A percentile compares a stretch with the other conserved stretches of the same genome.
Evolutionary conservation across 2,797 vertebrate genomes (phyloP).

Genomic region (Furcifer pardalis): DNA sequence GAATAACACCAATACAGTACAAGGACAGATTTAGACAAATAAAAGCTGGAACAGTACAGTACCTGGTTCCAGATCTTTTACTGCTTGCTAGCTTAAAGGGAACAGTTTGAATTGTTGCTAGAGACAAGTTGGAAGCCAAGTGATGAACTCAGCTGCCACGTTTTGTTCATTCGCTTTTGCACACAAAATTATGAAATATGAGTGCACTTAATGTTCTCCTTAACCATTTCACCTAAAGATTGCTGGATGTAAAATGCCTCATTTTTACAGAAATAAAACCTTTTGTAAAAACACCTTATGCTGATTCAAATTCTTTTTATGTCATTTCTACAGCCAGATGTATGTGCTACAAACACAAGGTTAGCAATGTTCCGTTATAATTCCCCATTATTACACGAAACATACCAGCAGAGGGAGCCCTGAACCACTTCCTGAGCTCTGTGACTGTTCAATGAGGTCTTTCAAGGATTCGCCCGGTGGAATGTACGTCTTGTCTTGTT

Average conservation of each 20-base stretch:
- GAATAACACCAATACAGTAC: not conserved
- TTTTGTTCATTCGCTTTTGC: not conserved
- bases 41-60: not conserved
- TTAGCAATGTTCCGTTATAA: not conserved
- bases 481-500: constrained; percentile 92
- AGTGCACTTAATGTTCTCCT: not conserved
- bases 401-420: constrained; percentile 98
- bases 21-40: not conserved
- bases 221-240: not conserved
- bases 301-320: not conserved
- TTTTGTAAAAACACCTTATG: not conserved
- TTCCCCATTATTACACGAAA: constrained; percentile 23
- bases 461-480: constrained; percentile 90
- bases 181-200: not conserved
- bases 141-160: not conserved
- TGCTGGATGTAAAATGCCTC: not conserved
- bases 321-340: not conserved
- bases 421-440: constrained; percentile 96
- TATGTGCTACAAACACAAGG: not conserved
- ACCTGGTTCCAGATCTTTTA: not conserved
- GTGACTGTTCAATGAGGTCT: constrained; percentile 93
- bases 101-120: not conserved
- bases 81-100: not conserved
- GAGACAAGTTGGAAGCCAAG: not conserved
- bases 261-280: not conserved